Evolutionary conservation across 1,140 invertebrate genomes (phyloP), one percentile per base, ranked within the genome.

Genomic region (Aphelenchoides fujianensis): DNA sequence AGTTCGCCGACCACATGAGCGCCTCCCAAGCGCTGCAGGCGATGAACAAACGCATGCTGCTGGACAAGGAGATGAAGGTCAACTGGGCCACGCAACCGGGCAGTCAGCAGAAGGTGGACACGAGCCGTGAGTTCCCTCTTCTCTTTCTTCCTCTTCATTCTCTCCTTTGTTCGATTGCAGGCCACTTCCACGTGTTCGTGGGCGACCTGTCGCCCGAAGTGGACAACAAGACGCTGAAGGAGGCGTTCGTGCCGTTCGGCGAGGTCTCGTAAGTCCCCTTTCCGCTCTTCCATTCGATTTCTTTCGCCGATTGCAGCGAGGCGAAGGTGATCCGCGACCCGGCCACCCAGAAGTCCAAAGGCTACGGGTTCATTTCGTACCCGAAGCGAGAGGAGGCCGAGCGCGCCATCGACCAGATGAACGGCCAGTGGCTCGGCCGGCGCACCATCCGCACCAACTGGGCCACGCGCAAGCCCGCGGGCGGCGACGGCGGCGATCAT

Each of bases 321-420:
- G 97, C 95, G 85, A 91, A 97, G 86, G 95, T 99, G 79, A 96
- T 98, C 62, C 89, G 94, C 82, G 96, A 98, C 88, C 93, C 95
- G 71, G 93, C 97, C 85, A 98, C 96, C 37, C 88, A 95, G 79
- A 98, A 98, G 88, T 97, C 95, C 55, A 98, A 98, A 88, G 96
- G 96, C 76, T 99, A 98, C 89, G 96, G 95, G 35, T 99, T 99
- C 87, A 95, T 98, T 19, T 97, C 95, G 3, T 99, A 97, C 87
- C 90, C 97, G 75, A 97, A 97, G 88, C 97, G 97, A 89, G 90
- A 92, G 92, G 95, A 99, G 88, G 96, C 96, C 70, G 95, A 98
- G 86, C 93, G 92, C 82, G 96, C 96, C 67, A 98, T 98, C 74
- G 90, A 91, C 69, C 91, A 92, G 72, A 99, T 99, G 96, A 98